Evolutionary conservation across 2,888 invertebrate species (phyloP), one percentile per base, ranked within the genome.

Genomic region (Abrostola triplasia): DNA sequence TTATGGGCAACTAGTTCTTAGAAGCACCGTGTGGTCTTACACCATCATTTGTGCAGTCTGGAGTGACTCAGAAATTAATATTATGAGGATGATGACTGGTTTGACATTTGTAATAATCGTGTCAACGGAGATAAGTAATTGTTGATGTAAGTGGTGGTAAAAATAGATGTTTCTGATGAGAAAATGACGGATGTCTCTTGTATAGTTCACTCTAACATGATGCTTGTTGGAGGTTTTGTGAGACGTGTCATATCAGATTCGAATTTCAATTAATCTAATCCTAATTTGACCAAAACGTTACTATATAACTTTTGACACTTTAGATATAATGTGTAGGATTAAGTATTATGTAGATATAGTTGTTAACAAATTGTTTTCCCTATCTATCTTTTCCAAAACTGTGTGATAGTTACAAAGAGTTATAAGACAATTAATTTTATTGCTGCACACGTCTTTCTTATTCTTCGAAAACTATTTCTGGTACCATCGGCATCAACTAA

Each of bases 11-110:
- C 24, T 24, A 11, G 7, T 73, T 71, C 64, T 49, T 5, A 55
- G 73, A 73, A 73, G 5, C 38, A 5, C 58, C 48, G 59, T 68
- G 64, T 64, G 69, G 64, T 69, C 73, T 48, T 8, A 6, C 6
- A 59, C 44, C 49, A 53, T 36, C 9, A 51, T 47, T 48, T 60
- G 38, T 47, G 44, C 24, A 13, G 44, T 60, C 24, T 47, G 50
- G 24, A 4, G n/a, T 44, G 54, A 54, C 35, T 41, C 12, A 36
- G 24, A 47, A 24, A 9, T 24, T 24, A 4, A 24, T 24, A 24
- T 24, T 2, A 12, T 42, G n/a, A 12, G 2, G 24, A 24, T 24
- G 44, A 24, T 13, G 44, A 24, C 9, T 24, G 0, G 44, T 47
- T 9, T 47, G 44, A 47, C 44, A 9, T 47, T 13, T 9, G 5